These are phyloP conservation scores for Meganola albula DNA, from an alignment of 2,888 invertebrate genomes.

Conservation along the genomic window DNA sequence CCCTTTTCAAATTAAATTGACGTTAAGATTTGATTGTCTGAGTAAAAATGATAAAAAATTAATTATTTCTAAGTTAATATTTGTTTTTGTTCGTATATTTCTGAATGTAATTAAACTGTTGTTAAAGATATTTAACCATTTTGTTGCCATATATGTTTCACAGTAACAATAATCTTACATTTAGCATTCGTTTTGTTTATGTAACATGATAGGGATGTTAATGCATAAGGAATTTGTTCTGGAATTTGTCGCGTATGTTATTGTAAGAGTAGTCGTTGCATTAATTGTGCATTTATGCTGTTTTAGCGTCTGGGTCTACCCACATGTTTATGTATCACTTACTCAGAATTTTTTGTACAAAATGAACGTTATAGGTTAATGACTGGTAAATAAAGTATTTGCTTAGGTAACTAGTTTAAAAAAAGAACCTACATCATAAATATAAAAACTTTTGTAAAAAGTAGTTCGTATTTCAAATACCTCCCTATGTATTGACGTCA, in stretches of 20 bases:
- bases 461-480: no score
- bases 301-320: slow-evolving; percentile 51
- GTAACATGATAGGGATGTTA: slow-evolving; percentile 41
- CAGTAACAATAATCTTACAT: slow-evolving; percentile 14
- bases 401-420: no score
- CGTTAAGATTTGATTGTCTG: slow-evolving; percentile 36
- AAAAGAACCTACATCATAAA: no score
- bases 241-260: slow-evolving; percentile 51
- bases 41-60: no score
- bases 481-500: no score
- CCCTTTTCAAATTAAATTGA: no score
- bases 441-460: no score
- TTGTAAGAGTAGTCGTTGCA: slow-evolving; percentile 47
- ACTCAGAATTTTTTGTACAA: slow-evolving; percentile 10
- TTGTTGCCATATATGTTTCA: no score
- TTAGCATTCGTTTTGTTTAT: slow-evolving; percentile 37
- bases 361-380: slow-evolving; percentile 25
- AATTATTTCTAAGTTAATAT: no score
- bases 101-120: no score
- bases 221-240: slow-evolving; percentile 40
- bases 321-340: slow-evolving; percentile 27
- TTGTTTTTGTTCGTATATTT: no score
- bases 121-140: no score
- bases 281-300: slow-evolving; percentile 38
- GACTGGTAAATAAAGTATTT: slow-evolving; percentile 10